A percentile compares a stretch with the other conserved stretches of the same genome.
Conservation (phyloP, 2,888 invertebrate species). For the Lymantria monacha region DNA sequence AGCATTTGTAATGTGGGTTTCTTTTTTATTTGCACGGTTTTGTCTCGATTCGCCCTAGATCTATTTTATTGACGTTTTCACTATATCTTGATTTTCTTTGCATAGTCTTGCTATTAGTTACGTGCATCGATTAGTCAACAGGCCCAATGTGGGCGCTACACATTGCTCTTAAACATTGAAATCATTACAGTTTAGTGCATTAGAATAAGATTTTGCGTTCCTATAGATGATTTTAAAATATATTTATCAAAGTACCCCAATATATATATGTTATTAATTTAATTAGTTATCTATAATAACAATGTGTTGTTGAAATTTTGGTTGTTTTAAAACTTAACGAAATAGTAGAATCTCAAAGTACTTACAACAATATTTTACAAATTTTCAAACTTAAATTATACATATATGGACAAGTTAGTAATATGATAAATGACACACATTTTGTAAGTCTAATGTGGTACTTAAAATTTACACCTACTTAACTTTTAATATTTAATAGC, state of each 20-base stretch:
- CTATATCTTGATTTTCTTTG: background rate
- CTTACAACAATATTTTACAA: background rate
- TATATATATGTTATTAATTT: too few species aligned
- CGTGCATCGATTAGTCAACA: slow-evolving; percentile 1
- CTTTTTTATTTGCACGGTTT: slow-evolving; percentile 3
- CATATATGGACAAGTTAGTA: too few species aligned
- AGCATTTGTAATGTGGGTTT: too few species aligned
- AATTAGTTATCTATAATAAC: background rate
- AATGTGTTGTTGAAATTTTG: slow-evolving; percentile 4
- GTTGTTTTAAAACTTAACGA: slow-evolving; percentile 4
- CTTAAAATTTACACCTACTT: too few species aligned
- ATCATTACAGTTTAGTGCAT: slow-evolving; percentile 14
- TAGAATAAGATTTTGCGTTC: slow-evolving; percentile 61
- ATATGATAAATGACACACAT: too few species aligned
- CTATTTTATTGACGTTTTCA: background rate
- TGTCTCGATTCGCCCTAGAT: slow-evolving; percentile 19
- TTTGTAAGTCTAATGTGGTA: too few species aligned
- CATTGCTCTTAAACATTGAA: slow-evolving; percentile 16
- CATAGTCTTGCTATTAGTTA: too few species aligned
- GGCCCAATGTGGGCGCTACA: slow-evolving; percentile 13
- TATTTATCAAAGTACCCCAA: slow-evolving; percentile 52
- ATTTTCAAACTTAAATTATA: background rate
- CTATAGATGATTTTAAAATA: slow-evolving; percentile 55
- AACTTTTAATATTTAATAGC: too few species aligned
- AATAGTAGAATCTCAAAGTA: slow-evolving; percentile 38